Evolutionary conservation across 2,888 invertebrate genomes (phyloP), one percentile per base, ranked within the genome.

Genomic region (Lasioglossum calceatum): DNA sequence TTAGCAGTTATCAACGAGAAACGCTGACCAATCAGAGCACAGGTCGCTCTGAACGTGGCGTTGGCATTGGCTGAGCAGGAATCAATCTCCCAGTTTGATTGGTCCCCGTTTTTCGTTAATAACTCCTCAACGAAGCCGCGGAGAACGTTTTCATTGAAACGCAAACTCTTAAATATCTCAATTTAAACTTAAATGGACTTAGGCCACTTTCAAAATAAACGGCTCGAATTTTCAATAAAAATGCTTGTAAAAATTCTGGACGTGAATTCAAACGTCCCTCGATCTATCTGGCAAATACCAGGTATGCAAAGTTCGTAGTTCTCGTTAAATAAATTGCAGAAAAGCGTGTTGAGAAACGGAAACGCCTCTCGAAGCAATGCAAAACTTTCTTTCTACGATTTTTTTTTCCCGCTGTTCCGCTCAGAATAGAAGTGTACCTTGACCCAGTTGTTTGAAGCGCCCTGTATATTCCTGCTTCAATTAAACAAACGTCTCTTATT

Each of bases 391-490:
- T n/a, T 61, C 61, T 61, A 61, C 14, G 12, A 64, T 32, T 32
- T 64, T 64, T 64, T 64, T 64, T 64, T 32, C 32, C 7, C 27
- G 32, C 16, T 36, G 16, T 67, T 67, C 10, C 23, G 32, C 36
- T 67, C 23, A 19, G 67, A 67, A 67, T 67, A 67, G 32, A 32
- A 36, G 8, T 16, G 32, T 32, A 32, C 64, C 67, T 67, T 67
- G 67, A 32, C 67, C 67, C 19, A 67, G 67, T 67, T 67, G 32
- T 19, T 19, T 67, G 19, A 36, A 67, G 19, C 36, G 32, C 23
- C 23, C 36, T 36, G 67, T 67, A 86, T 78, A 86, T 77, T 70
- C 72, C 72, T 71, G 76, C 71, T 58, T 67, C 76, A 73, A 82
- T 81, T 81, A 74, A 27, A 81, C 42, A 74, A 27, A 81, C 42